Conservation (phyloP, 64 coral and sea anemone species). For the Dendronephthya gigantea region DNA sequence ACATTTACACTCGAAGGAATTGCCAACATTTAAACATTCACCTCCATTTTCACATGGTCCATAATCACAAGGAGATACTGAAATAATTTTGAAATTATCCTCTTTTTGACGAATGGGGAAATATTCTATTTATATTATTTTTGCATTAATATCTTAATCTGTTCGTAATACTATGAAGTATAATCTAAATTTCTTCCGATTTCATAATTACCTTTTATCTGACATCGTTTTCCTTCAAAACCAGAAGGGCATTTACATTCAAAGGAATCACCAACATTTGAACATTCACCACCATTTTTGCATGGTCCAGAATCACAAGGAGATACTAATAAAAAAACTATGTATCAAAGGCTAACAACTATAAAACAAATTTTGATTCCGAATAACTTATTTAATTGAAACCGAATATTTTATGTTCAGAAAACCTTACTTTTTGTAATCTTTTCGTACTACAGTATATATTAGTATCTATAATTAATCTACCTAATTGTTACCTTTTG, state of each 20-base stretch:
- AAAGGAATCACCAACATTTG: neutral
- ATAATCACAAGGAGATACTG: neutral
- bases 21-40: neutral
- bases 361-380: neutral
- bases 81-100: neutral
- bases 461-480: no score
- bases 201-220: neutral
- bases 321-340: neutral
- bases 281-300: neutral
- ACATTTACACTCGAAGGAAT: slow-evolving; percentile 2
- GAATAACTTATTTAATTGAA: neutral
- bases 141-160: no score
- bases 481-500: no score
- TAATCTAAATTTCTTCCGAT: neutral
- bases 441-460: no score
- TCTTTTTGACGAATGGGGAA: neutral
- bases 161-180: neutral
- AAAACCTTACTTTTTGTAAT: no score
- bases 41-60: neutral
- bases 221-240: neutral
- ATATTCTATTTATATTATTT: no score
- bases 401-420: no score
- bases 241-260: neutral
- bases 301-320: neutral
- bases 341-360: neutral